Conservation (phyloP, 2,797 vertebrate genomes). For the Microctenopoma lineatum region DNA sequence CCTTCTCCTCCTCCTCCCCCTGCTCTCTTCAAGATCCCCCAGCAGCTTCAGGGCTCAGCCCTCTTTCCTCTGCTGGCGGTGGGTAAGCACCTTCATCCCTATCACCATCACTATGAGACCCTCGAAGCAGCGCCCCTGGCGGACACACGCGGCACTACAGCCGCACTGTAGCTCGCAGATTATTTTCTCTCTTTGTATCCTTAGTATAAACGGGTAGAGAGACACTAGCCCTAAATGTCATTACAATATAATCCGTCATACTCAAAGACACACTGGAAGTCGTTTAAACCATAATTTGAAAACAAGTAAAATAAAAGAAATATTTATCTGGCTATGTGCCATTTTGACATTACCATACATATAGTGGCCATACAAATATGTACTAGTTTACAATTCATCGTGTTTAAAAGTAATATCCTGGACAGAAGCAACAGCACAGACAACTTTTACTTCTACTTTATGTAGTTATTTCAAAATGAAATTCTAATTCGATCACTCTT, state of each 20-base stretch:
- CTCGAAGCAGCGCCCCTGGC: slow-evolving; percentile 39
- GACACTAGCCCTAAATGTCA: too few relatives aligned
- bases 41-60: slow-evolving; percentile 85
- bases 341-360: too few relatives aligned
- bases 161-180: neutral
- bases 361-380: too few relatives aligned
- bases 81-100: slow-evolving; percentile 64
- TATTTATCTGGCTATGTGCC: too few relatives aligned
- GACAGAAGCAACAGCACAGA: neutral
- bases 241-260: too few relatives aligned
- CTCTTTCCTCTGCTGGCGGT: slow-evolving; percentile 82
- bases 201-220: too few relatives aligned
- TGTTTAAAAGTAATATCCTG: neutral
- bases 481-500: too few relatives aligned
- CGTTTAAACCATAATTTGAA: too few relatives aligned
- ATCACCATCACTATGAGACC: too few relatives aligned
- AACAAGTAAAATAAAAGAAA: too few relatives aligned
- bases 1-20: slow-evolving; percentile 76
- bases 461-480: neutral
- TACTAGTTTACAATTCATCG: too few relatives aligned
- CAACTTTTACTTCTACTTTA: neutral
- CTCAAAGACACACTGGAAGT: too few relatives aligned
- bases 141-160: slow-evolving; percentile 28
- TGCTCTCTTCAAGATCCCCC: slow-evolving; percentile 77
- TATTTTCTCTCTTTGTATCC: neutral